These are phyloP conservation scores for Gnatocerus cornutus DNA, from an alignment of 2,888 invertebrate genomes.

Conservation along the genomic window DNA sequence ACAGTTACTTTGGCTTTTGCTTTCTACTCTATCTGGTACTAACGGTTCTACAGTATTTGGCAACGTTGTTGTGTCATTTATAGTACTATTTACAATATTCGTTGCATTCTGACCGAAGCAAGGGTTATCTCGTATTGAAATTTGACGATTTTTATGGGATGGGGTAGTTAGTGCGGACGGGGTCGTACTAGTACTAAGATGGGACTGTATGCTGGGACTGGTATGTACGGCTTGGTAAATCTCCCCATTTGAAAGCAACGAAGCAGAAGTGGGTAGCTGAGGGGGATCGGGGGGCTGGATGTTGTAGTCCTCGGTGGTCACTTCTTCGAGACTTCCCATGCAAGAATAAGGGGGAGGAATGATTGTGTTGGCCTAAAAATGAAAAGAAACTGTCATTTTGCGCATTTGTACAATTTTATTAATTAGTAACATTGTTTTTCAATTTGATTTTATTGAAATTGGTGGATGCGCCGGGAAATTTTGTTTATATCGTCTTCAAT, in stretches of 20 bases:
- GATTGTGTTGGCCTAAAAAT: slow-evolving; percentile 82
- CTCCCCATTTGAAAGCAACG: slow-evolving; percentile 55
- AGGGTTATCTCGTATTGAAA: slow-evolving; percentile 63
- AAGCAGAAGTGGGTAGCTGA: slow-evolving; percentile 63
- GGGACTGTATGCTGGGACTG: slow-evolving; percentile 64
- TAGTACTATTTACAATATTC: slow-evolving; percentile 53
- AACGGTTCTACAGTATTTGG: slow-evolving; percentile 56
- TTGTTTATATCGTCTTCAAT: too few species aligned
- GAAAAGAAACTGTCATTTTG: slow-evolving; percentile 13
- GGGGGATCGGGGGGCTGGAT: slow-evolving; percentile 51
- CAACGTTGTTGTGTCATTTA: slow-evolving; percentile 53
- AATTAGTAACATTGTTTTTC: too few species aligned
- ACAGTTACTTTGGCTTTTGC: slow-evolving; percentile 61
- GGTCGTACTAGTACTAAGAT: slow-evolving; percentile 52
- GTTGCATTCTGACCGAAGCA: slow-evolving; percentile 61
- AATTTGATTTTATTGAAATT: neutral
- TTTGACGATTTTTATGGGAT: slow-evolving; percentile 55
- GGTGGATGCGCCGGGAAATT: neutral
- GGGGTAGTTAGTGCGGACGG: slow-evolving; percentile 48
- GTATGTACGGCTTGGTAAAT: slow-evolving; percentile 63
- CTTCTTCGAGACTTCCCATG: slow-evolving; percentile 82
- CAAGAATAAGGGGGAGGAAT: slow-evolving; percentile 90
- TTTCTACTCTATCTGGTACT: slow-evolving; percentile 55
- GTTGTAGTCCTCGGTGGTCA: slow-evolving; percentile 67
- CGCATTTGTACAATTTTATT: too few species aligned